Base-by-base conservation (phyloP, 2,113 vertebrate genomes). In the Alces alces region DNA sequence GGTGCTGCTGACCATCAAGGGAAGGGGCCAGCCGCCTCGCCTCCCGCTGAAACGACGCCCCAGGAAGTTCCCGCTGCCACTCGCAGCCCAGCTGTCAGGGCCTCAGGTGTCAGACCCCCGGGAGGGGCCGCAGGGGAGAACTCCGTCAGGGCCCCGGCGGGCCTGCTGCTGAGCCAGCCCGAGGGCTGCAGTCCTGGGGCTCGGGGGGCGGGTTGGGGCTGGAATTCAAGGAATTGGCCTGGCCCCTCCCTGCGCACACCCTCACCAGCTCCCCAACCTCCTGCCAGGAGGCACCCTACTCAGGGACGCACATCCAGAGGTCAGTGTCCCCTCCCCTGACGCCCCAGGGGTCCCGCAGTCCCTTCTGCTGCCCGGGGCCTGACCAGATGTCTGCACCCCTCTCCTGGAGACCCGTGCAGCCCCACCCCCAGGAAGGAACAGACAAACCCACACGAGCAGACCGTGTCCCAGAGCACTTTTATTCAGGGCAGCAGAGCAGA, bases 401-500 rank as follows among this genome's bases (percentile, higher is more conserved):
- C 47, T 92, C 78, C 28, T 13, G 79, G 57, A 76, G 57, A 19
- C 27, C 86, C 47, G 8, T 43, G 36, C 70, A 76, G 70, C 23
- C 54, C 84, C 89, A 58, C 25, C 36, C 60, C 79, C 55, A 76
- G 30, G 17, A 94, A 96, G 73, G 80, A 97, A 98, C 93, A 98
- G 98, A 98, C 21, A 43, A 43, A 43, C 97, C 95, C 95, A 98
- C 97, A 95, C 93, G 79, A 98, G 97, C 97, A 98, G 93, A 64
- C 97, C 94, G 89, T 94, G 89, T 98, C 94, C 96, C 98, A 99
- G 98, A 99, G 98, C 98, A 97, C 98, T 98, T 99, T 99, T 99
- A 99, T 99, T 99, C 98, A 98, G 98, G 98, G 97, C 97, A 99
- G 98, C 98, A 98, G 98, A 98, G 98, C 86, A 98, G 98, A 97